Base-by-base conservation (phyloP, 1,140 invertebrate species). In the Hylaeus anthracinus region DNA sequence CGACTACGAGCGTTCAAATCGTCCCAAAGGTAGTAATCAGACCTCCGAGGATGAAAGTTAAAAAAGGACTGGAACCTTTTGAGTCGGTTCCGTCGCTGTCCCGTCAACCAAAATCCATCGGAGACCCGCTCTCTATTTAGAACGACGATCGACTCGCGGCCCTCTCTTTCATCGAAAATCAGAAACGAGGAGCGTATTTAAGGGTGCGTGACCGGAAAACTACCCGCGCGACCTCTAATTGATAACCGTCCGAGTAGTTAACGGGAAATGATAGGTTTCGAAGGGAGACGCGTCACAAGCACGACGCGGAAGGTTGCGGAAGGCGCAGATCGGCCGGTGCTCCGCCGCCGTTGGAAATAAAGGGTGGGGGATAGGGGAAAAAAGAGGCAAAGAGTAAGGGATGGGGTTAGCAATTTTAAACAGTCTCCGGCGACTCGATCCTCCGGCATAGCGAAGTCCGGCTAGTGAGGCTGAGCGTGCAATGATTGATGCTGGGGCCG, bases 401-500 rank as follows among this genome's bases (percentile, higher is more conserved):
- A 15, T 63, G 65, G 65, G 69, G 60, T 60, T 83, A 74, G 73
- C 81, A 86, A 86, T 86, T 86, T 86, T 79, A 90, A 91, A 91
- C 84, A 88, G 86, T 90, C 83, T 84, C 85, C 77, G 66, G 82
- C 72, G 86, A 87, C 84, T 89, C 79, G 79, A 88, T 89, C 72
- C 80, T 84, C 70, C 85, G 74, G 83, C 74, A 80, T 85, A 85
- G 83, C 83, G 83, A 84, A 90, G 84, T 91, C 72, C 75, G 81
- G 87, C 85, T 87, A 89, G 91, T 87, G 89, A 89, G 84, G 61
- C 81, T 86, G 89, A 90, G 88, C 86, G 87, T 85, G 84, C 88
- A 91, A 91, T 93, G 92, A 92, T 92, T 92, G 92, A 93, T 93
- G 91, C 90, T 88, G 86, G 82, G 79, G 86, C 86, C 82, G 86